Percentiles rank a stretch among this genome's conserved stretches.
These are phyloP conservation scores for Andrena trimmerana DNA, from an alignment of 2,888 invertebrate genomes.

Conservation along the genomic window DNA sequence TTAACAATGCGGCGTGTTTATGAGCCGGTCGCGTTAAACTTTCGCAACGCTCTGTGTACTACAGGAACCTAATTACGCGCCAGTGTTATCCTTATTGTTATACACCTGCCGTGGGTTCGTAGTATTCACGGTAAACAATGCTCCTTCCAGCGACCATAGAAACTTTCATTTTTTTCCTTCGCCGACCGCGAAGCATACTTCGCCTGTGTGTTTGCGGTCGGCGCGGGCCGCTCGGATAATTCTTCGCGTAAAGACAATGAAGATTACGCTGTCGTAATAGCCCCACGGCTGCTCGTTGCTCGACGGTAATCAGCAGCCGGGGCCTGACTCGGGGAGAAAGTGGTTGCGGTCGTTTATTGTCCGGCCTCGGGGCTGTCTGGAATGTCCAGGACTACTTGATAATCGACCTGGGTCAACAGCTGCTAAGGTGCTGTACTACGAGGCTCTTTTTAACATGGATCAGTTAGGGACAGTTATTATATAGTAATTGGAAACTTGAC, in stretches of 20 bases:
- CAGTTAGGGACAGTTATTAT: neutral
- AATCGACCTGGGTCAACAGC: conserved; percentile 43
- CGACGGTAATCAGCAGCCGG: conserved; percentile 41
- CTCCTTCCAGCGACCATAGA: conserved; percentile 10
- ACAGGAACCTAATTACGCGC: conserved; percentile 31
- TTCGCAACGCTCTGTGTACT: neutral
- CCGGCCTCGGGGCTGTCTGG: conserved; percentile 44
- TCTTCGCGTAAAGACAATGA: conserved; percentile 49
- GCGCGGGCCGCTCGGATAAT: conserved; percentile 24
- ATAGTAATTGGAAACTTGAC: no score
- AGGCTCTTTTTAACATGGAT: conserved; percentile 15
- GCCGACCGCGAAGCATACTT: conserved; percentile 31
- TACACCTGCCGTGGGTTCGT: conserved; percentile 20
- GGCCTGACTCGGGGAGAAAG: conserved; percentile 45
- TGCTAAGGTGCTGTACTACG: neutral
- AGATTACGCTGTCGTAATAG: conserved; percentile 53
- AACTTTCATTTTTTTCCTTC: conserved; percentile 34
- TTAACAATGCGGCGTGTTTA: neutral
- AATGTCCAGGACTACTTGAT: conserved; percentile 52
- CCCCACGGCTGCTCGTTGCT: conserved; percentile 28
- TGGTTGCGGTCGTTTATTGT: conserved; percentile 52
- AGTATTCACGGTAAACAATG: conserved; percentile 24
- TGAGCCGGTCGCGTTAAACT: neutral
- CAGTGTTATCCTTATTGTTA: conserved; percentile 34
- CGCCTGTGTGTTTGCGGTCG: conserved; percentile 30